Evolutionary conservation across 2,797 vertebrate species (phyloP).

Genomic region (Alauda arvensis): DNA sequence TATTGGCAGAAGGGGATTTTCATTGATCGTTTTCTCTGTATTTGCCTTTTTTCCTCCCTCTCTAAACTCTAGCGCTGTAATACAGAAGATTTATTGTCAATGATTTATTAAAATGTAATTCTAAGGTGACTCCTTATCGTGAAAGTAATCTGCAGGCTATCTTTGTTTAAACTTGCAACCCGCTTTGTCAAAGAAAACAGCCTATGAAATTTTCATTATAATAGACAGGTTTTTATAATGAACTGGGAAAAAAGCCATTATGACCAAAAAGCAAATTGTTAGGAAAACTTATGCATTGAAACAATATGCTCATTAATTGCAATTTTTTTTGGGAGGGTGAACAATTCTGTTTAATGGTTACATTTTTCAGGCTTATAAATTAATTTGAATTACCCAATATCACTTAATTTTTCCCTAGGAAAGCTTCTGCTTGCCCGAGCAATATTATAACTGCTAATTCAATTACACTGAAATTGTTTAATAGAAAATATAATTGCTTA

Average conservation of each 20-base stretch:
- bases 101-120: conserved; percentile 82
- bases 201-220: conserved; percentile 79
- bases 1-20: conserved; percentile 75
- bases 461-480: conserved; percentile 82
- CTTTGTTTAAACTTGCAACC: conserved; percentile 77
- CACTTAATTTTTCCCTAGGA: conserved; percentile 79
- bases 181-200: conserved; percentile 77
- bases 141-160: conserved; percentile 78
- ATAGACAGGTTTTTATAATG: conserved; percentile 77
- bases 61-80: conserved; percentile 69
- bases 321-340: conserved; percentile 61
- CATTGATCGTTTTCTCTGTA: conserved; percentile 76
- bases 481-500: conserved; percentile 86
- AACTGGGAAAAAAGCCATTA: conserved; percentile 75
- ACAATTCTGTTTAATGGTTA: conserved; percentile 76
- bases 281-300: conserved; percentile 70
- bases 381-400: conserved; percentile 79
- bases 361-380: conserved; percentile 76
- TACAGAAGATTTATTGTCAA: conserved; percentile 78
- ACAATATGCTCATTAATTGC: conserved; percentile 77
- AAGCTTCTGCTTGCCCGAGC: conserved; percentile 80
- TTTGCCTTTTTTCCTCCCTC: conserved; percentile 67
- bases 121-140: conserved; percentile 76
- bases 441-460: conserved; percentile 83
- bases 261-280: conserved; percentile 74